Base-by-base conservation (phyloP, 2,113 vertebrate species). In the Theristicus caerulescens region DNA sequence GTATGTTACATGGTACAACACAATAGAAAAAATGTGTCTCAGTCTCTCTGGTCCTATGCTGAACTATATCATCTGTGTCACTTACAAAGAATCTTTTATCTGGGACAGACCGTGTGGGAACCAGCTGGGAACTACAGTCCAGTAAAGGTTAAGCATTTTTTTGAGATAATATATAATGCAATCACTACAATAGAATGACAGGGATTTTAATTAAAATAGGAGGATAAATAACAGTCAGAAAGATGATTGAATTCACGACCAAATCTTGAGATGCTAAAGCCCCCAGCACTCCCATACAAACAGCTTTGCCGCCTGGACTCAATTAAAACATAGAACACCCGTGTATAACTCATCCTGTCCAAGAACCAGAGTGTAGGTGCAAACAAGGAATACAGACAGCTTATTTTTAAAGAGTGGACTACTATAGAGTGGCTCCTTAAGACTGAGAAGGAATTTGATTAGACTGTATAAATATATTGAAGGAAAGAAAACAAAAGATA, bases 391-490 rank as follows among this genome's bases (percentile, higher is more conserved):
- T 3, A 69, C 49, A 64, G 16, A 31, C 9, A 76, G 34, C 13
- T 51, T 80, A 16, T 61, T 80, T 80, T 70, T 78, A 24, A 91
- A 52, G 51, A 64, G 42, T n/a, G 57, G 51, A 59, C 51, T 51
- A 15, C 22, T 73, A 8, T 0, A 46, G 8, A 90, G 80, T 38
- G 51, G 59, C 46, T 95, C 20, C 83, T 94, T 84, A 24, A 91
- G 80, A 74, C 0, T 66, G 16, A 82, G 72, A 73, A 96, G 55
- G 93, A 97, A 94, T 96, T 78, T 91, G 40, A 80, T 64, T 80
- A 88, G 58, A 65, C 26, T 86, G 59, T 32, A 54, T 13, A 88
- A 92, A 86, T 62, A 64, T 3, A 86, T 17, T 34, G 6, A 82
- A 66, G 71, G 31, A 65, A 72, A 57, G 54, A 83, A 86, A 92